These are phyloP conservation scores for Athene cunicularia DNA, from an alignment of 2,113 vertebrate genomes.

Conservation along the genomic window DNA sequence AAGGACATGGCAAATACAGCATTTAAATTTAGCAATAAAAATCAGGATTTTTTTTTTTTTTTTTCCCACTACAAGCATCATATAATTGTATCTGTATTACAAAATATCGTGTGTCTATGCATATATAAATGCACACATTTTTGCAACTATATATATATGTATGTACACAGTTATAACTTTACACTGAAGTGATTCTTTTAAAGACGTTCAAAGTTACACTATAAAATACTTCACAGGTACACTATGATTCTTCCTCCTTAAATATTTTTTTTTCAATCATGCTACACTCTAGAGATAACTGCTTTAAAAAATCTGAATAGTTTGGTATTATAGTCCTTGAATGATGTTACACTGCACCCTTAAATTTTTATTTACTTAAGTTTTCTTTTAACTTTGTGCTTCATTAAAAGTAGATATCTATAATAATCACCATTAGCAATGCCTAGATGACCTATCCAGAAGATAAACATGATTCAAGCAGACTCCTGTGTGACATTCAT, in stretches of 20 bases:
- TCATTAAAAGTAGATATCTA: not conserved
- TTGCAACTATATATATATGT: not conserved
- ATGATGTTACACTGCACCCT: not conserved
- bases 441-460: not conserved
- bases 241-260: not conserved
- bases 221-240: not conserved
- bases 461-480: not conserved
- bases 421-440: not conserved
- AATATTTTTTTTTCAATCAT: not conserved
- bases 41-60: not conserved
- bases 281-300: accelerated
- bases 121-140: not conserved
- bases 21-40: not conserved
- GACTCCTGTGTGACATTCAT: not conserved
- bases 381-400: not conserved
- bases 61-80: not conserved
- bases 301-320: not conserved
- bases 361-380: not conserved
- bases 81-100: not conserved
- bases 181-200: not conserved
- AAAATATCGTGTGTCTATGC: not conserved
- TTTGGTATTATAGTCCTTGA: not conserved
- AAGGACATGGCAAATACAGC: not conserved
- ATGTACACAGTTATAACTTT: not conserved
- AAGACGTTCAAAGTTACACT: not conserved